Conservation (phyloP, 2,113 vertebrate genomes). For the Melospiza melodia region DNA sequence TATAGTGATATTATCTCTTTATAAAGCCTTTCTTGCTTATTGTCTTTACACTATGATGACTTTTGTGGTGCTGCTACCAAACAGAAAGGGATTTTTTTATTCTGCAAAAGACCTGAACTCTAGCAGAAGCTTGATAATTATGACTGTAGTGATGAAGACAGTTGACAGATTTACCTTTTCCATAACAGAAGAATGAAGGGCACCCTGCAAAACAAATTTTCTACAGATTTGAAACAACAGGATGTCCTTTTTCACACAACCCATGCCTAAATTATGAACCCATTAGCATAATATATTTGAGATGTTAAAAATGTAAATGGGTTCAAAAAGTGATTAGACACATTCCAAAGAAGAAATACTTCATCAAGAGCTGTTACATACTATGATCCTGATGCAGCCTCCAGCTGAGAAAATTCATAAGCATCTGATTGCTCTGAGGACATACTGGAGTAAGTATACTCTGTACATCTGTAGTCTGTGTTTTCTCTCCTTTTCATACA, state of each 20-base stretch:
- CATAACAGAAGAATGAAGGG: background rate
- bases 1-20: background rate
- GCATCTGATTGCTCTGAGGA: constrained; percentile 48
- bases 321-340: constrained; percentile 60
- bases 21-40: background rate
- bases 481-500: background rate
- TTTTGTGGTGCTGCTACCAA: background rate
- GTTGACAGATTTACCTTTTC: constrained; percentile 1
- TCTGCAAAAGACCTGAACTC: background rate
- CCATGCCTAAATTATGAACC: constrained; percentile 4
- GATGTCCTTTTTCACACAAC: constrained; percentile 21
- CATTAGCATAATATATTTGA: constrained; percentile 48
- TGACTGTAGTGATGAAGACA: background rate
- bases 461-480: background rate
- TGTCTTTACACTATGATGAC: background rate
- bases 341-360: constrained; percentile 37
- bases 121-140: background rate
- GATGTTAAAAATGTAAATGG: constrained; percentile 63
- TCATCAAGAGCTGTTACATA: constrained; percentile 54
- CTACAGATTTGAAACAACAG: constrained; percentile 51
- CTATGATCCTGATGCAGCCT: constrained; percentile 43
- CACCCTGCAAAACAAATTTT: background rate
- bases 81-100: background rate
- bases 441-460: background rate
- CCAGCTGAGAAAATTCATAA: constrained; percentile 59